Evolutionary conservation across 2,113 vertebrate genomes (phyloP), one percentile per base, ranked within the genome.

Genomic region (Tauraco erythrolophus): DNA sequence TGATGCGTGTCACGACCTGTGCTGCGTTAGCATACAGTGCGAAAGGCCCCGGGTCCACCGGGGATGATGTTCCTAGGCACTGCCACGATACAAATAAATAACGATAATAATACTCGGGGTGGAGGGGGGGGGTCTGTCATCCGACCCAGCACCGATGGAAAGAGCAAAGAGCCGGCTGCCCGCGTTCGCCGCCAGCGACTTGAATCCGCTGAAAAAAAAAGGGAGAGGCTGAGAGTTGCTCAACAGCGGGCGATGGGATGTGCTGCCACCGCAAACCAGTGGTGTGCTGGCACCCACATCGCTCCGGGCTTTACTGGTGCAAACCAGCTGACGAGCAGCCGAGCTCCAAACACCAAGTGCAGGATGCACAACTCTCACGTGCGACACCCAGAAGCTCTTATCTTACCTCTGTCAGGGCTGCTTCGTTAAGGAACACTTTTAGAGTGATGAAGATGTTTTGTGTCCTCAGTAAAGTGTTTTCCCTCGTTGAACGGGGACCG

Each of bases 21-120:
- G 9, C 91, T 18, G 31, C 6, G 0, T 30, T 82, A 31, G 35
- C 16, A 2, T 17, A 19, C 16, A 30, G 45, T 25, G 0, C 0
- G 1, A 65, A 35, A 72, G n/a, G 45, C 71, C 72, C 68, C 79
- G 4, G 10, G 48, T n/a, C 54, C 54, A 1, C 0, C 3, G 22
- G 6, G 84, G 37, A 43, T 43, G 61, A 85, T 45, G 88, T 79
- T 92, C 88, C 96, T 88, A 92, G 65, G 94, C 88, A 57, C 77
- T 75, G 61, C 81, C 80, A 68, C 1, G 0, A 68, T 31, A 72
- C 81, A 88, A 92, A 95, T 88, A 95, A 84, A 84, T 56, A 89
- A 84, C 1, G 60, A 74, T 62, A 84, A 82, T 78, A 89, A 82
- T 53, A 65, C 66, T 45, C 12, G 0, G 21, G 50, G 39, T 6